Evolutionary conservation across 1,140 invertebrate genomes (phyloP).

Genomic region (Drosophila lini): DNA sequence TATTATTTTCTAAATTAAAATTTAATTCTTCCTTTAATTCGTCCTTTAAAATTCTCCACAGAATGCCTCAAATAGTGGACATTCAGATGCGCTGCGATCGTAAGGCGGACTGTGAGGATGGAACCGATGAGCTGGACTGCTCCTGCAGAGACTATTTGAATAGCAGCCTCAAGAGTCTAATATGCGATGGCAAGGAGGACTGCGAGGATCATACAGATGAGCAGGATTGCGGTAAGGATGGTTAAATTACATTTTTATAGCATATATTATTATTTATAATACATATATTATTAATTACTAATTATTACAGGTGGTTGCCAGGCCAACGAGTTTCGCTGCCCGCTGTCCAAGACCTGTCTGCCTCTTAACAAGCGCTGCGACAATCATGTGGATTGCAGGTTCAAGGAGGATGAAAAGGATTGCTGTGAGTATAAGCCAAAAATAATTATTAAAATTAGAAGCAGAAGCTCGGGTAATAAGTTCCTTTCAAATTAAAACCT

Average conservation of each 20-base stretch:
- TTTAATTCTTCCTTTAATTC: neutral
- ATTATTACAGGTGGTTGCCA: slow-evolving; percentile 50
- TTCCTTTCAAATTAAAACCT: too few species aligned
- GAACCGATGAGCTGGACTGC: slow-evolving; percentile 91
- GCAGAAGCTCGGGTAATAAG: too few species aligned
- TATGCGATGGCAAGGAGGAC: slow-evolving; percentile 92
- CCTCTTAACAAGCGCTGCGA: slow-evolving; percentile 87
- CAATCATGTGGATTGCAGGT: slow-evolving; percentile 86
- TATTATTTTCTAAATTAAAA: slow-evolving; percentile 20
- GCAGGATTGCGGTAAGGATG: slow-evolving; percentile 86
- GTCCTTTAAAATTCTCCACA: slow-evolving; percentile 63
- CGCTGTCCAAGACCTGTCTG: slow-evolving; percentile 86
- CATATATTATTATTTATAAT: neutral
- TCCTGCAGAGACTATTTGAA: slow-evolving; percentile 89
- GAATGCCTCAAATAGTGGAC: slow-evolving; percentile 88
- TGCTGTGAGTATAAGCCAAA: slow-evolving; percentile 86
- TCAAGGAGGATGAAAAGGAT: slow-evolving; percentile 90
- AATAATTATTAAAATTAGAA: too few species aligned
- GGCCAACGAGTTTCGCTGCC: slow-evolving; percentile 67
- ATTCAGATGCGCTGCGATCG: slow-evolving; percentile 88
- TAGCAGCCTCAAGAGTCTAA: slow-evolving; percentile 61
- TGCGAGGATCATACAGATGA: slow-evolving; percentile 92
- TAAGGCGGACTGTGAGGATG: slow-evolving; percentile 91
- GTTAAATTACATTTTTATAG: too few species aligned
- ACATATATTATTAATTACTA: neutral